Conservation (phyloP, 2,888 invertebrate genomes). For the Orthosia cruda region DNA sequence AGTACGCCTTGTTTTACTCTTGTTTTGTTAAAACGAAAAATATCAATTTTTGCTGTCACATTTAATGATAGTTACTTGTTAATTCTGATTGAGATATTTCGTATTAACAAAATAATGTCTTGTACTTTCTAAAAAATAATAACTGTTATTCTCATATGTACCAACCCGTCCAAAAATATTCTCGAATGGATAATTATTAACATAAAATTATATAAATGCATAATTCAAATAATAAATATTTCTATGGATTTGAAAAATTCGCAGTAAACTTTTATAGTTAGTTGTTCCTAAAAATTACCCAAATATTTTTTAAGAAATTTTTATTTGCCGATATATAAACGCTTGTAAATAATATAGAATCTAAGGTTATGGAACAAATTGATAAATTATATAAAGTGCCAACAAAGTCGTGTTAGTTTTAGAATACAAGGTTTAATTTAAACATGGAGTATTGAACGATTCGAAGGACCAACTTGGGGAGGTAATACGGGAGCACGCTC, state of each 20-base stretch:
- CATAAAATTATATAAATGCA: conserved; percentile 19
- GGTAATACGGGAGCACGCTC: conserved; percentile 25
- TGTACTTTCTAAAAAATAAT: conserved; percentile 1
- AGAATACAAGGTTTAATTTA: conserved; percentile 39
- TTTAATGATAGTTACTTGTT: conserved; percentile 10
- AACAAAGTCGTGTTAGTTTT: conserved; percentile 62
- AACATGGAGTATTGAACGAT: conserved; percentile 25
- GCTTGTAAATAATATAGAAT: conserved; percentile 65
- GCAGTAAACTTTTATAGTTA: conserved; percentile 16
- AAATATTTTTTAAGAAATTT: conserved; percentile 13
- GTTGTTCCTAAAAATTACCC: conserved; percentile 15
- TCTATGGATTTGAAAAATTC: conserved; percentile 34
- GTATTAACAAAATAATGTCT: conserved; percentile 8
- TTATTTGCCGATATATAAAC: conserved; percentile 36
- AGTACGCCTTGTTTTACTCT: background rate
- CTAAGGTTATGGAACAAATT: conserved; percentile 51
- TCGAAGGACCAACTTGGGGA: conserved; percentile 24
- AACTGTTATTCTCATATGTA: conserved; percentile 47
- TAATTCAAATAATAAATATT: conserved; percentile 30
- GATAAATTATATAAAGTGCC: conserved; percentile 73
- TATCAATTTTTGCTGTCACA: background rate
- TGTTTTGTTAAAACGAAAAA: background rate
- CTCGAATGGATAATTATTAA: conserved; percentile 43
- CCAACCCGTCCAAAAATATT: conserved; percentile 67
- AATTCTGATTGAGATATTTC: background rate